Evolutionary conservation across 2,113 vertebrate genomes (phyloP).

Genomic region (Phylloscopus trochiloides): DNA sequence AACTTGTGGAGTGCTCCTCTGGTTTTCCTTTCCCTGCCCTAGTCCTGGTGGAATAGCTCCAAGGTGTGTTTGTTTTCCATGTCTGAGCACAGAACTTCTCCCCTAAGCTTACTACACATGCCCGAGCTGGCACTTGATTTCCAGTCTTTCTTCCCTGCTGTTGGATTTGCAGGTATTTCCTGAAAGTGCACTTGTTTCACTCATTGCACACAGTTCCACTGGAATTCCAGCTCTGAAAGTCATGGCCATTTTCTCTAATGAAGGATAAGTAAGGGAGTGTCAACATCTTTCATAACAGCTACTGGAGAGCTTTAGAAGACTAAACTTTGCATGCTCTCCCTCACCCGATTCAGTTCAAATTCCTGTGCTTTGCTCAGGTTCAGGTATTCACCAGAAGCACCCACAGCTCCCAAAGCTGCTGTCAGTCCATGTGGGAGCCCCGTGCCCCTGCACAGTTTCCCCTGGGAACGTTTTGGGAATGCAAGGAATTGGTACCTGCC

Average conservation of each 20-base stretch:
- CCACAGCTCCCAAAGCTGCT: not conserved
- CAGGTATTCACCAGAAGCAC: not conserved
- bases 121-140: not conserved
- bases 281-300: not conserved
- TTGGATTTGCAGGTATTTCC: not conserved
- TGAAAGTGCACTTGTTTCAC: not conserved
- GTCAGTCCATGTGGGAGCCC: not conserved
- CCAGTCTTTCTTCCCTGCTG: not conserved
- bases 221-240: not conserved
- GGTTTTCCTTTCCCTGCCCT: not conserved
- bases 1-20: not conserved
- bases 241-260: not conserved
- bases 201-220: not conserved
- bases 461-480: accelerated
- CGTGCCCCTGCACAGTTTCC: accelerated
- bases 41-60: not conserved
- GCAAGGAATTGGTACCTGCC: not conserved
- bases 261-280: not conserved
- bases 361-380: not conserved
- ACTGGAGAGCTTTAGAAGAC: not conserved
- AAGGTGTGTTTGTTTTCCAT: not conserved
- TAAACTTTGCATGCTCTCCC: not conserved
- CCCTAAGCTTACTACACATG: not conserved
- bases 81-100: not conserved
- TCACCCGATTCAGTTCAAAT: not conserved